phyloP scores from a whole-genome alignment of 1,140 invertebrate species.

The Trichonephila inaurata region DNA sequence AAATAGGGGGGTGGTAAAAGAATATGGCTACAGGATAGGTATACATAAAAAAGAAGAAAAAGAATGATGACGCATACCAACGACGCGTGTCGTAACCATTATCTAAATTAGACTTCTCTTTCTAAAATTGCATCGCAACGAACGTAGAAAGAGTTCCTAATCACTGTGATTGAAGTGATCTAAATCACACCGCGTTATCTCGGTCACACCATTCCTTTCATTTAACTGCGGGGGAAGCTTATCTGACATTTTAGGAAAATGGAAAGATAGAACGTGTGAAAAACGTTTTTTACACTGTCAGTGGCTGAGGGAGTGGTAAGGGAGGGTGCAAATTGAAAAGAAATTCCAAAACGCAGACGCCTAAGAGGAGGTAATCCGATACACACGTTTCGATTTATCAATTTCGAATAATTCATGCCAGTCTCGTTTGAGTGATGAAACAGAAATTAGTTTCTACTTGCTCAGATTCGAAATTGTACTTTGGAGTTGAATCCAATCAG shows the following conservation, averaged over 20 bases:
- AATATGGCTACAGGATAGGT: not conserved
- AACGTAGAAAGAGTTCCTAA: conserved; percentile 18
- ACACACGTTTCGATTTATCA: not conserved
- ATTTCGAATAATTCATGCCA: not conserved
- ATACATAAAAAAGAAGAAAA: not conserved
- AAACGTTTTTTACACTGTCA: not conserved
- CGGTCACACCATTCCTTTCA: not conserved
- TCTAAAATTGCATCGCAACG: not conserved
- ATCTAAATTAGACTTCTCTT: conserved; percentile 20
- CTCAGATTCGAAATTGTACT: not conserved
- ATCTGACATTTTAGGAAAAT: not conserved
- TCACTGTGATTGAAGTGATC: conserved; percentile 8
- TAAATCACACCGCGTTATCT: not conserved
- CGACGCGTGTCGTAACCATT: not conserved
- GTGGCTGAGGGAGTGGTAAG: not conserved
- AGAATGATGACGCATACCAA: not conserved
- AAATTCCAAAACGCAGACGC: not conserved
- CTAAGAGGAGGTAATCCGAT: not conserved
- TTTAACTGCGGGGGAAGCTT: not conserved
- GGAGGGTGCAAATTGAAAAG: not conserved
- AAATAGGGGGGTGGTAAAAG: not conserved
- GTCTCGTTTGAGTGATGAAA: not conserved
- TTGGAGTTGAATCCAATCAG: not conserved
- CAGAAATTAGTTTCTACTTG: not conserved
- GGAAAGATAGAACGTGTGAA: not conserved